Evolutionary conservation across 92 coral and sea anemone species (phyloP).

Genomic region (Epizoanthus illoricatus): DNA sequence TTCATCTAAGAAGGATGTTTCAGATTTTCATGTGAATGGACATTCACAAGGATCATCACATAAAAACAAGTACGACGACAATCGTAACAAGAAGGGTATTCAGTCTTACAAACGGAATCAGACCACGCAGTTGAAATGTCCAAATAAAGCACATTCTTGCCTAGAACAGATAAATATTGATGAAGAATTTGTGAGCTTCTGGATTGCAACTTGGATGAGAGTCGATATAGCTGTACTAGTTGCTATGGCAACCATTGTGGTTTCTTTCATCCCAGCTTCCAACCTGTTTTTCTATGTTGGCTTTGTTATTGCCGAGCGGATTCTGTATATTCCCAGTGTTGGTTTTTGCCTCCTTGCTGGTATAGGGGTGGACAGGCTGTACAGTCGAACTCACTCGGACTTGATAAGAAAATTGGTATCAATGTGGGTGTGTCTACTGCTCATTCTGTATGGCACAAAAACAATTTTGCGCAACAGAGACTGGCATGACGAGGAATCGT

Average conservation of each 20-base stretch:
- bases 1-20: neutral
- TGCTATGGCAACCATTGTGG: conserved; percentile 68
- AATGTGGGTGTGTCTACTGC: conserved; percentile 42
- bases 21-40: neutral
- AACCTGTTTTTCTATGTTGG: conserved; percentile 98
- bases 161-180: neutral
- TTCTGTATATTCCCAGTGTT: conserved; percentile 93
- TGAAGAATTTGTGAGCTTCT: neutral
- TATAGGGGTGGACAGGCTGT: conserved; percentile 64
- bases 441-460: conserved; percentile 58
- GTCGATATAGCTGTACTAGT: conserved; percentile 46
- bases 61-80: conserved; percentile 1
- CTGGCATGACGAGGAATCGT: conserved; percentile 86
- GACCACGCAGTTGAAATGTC: neutral
- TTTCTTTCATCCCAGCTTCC: conserved; percentile 90
- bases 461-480: conserved; percentile 80
- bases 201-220: neutral
- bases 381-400: conserved; percentile 48
- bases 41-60: neutral
- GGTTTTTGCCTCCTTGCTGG: conserved; percentile 89
- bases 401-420: conserved; percentile 44
- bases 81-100: conserved; percentile 14
- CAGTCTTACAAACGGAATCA: neutral
- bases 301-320: conserved; percentile 93
- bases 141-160: neutral